Percentiles rank a stretch among this genome's conserved stretches.
These are phyloP conservation scores for Pipra filicauda DNA, from an alignment of 2,113 vertebrate genomes.

Conservation along the genomic window DNA sequence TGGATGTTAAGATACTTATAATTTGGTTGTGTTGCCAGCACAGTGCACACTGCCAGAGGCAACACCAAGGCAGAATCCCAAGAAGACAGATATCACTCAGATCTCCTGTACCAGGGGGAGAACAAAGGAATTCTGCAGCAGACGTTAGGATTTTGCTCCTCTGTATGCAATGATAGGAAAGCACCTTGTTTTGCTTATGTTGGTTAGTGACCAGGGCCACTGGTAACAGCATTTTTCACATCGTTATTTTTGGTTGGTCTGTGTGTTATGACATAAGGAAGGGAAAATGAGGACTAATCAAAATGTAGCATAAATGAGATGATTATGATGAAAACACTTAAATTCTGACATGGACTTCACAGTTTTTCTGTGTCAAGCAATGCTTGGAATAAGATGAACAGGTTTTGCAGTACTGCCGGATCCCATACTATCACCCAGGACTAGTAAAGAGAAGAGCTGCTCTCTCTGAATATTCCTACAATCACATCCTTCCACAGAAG, in stretches of 20 bases:
- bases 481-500: background rate
- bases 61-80: background rate
- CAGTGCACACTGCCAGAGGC: background rate
- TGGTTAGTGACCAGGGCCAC: background rate
- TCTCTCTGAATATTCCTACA: background rate
- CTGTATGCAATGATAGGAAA: background rate
- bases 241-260: background rate
- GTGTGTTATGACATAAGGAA: background rate
- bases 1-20: background rate
- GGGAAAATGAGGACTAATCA: background rate
- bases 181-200: background rate
- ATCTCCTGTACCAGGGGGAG: accelerated
- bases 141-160: background rate
- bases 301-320: constrained; percentile 2
- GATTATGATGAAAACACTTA: background rate
- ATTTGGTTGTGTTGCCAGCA: background rate
- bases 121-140: background rate
- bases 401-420: background rate
- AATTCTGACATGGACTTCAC: background rate
- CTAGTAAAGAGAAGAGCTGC: background rate
- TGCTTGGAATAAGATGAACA: background rate
- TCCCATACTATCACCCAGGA: background rate
- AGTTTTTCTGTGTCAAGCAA: background rate
- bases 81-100: background rate
- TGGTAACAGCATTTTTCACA: background rate